Evolutionary conservation across 2,797 vertebrate species (phyloP), one percentile per base, ranked within the genome.

Genomic region (Melanogrammus aeglefinus): DNA sequence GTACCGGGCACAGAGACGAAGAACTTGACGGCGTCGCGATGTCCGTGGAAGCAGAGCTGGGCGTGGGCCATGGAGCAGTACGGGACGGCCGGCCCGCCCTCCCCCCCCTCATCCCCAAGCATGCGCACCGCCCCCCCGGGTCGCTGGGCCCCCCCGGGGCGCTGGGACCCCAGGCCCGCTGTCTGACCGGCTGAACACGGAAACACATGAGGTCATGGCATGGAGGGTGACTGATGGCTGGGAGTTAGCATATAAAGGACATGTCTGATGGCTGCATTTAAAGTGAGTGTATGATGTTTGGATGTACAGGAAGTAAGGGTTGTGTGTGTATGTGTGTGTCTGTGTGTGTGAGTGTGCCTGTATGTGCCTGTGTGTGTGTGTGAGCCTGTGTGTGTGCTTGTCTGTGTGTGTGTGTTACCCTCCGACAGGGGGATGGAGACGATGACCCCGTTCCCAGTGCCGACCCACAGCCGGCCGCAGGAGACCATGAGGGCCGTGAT

Each of bases 61-160:
- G 98, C 98, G 78, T 99, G 97, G 14, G 97, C 97, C 97, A 99
- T 99, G 86, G 97, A 99, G 92, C 97, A 98, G 92, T 97, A 99
- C 0, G 97, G 97, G 81, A 99, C 97, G 76, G 95, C 10, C n/a
- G 63, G 10, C 63, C 63, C 63, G 63, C 89, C 95, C 85, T 97
- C 97, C 0, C 90, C 90, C 78, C 84, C 86, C 72, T 98, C 97
- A 0, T 98, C 96, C 0, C 95, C 91, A 0, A 97, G 99, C 73
- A 99, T 96, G 0, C 98, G 96, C n/a, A 99, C 96, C 63, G 97
- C 91, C 0, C 95, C 93, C 0, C 97, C 94, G 0, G 97, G 95
- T 2, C 96, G 95, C 73, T 91, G 91, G 41, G 96, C 84, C 85
- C 89, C 92, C 0, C 35, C 35, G 0, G 35, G 6, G 3, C 35